These are phyloP conservation scores for Tor tambroides DNA, from an alignment of 2,113 vertebrate species.

Conservation along the genomic window DNA sequence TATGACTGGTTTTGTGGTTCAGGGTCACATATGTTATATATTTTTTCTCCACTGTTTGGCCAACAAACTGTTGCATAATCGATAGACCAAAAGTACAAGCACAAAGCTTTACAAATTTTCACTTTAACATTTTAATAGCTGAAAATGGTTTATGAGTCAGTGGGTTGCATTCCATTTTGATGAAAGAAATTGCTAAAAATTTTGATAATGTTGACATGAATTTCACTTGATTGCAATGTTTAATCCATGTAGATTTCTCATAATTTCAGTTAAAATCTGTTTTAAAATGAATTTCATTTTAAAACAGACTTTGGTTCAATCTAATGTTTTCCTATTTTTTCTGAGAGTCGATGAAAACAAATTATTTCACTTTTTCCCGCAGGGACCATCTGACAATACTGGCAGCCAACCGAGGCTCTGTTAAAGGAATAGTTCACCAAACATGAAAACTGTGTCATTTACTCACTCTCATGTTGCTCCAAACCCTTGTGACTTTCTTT, in stretches of 20 bases:
- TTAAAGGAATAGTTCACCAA: not conserved
- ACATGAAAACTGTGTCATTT: constrained; percentile 25
- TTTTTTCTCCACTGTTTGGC: not conserved
- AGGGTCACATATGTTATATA: no score
- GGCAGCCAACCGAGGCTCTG: constrained; percentile 3
- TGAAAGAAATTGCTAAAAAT: not conserved
- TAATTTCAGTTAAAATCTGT: not conserved
- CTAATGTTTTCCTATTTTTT: not conserved
- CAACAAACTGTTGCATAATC: not conserved
- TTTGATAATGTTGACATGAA: not conserved
- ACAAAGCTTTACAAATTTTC: not conserved
- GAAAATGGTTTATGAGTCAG: not conserved
- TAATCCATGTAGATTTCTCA: not conserved
- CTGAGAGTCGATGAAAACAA: not conserved
- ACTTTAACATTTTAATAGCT: not conserved
- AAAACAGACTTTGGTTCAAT: not conserved
- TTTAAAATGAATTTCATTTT: not conserved
- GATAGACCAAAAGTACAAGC: not conserved
- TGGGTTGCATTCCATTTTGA: not conserved
- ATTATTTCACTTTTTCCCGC: not conserved
- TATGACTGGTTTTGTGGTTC: no score
- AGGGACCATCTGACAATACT: constrained; percentile 36
- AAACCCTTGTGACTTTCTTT: not conserved
- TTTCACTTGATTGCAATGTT: not conserved
- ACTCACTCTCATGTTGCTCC: not conserved